A percentile compares a stretch with the other conserved stretches of the same genome.
These are phyloP conservation scores for Cerastis rubricosa DNA, from an alignment of 2,888 invertebrate genomes.

Conservation along the genomic window DNA sequence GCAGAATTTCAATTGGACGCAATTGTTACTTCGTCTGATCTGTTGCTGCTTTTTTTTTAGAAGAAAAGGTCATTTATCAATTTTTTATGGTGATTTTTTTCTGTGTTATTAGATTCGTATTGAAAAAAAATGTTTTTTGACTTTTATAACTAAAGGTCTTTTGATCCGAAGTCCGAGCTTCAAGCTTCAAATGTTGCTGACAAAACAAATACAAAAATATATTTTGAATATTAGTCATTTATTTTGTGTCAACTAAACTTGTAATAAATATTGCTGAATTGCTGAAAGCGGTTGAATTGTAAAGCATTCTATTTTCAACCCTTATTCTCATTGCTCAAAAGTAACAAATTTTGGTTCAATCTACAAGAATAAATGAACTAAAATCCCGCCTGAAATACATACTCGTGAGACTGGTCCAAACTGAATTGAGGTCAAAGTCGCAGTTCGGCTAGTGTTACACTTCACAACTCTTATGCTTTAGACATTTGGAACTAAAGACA, in stretches of 20 bases:
- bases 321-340: not conserved
- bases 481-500: conserved; percentile 30
- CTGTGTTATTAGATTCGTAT: not conserved
- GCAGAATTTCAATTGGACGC: conserved; percentile 89
- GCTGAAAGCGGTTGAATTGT: not conserved
- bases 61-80: conserved; percentile 41
- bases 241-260: not conserved
- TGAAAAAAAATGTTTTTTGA: not conserved
- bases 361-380: conserved; percentile 71
- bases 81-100: conserved; percentile 27
- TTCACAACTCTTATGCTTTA: conserved; percentile 31
- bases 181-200: not conserved
- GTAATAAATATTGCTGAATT: not conserved
- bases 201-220: not conserved
- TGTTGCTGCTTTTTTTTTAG: conserved; percentile 57
- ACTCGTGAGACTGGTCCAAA: conserved; percentile 75
- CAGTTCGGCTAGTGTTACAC: conserved; percentile 67
- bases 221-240: not conserved
- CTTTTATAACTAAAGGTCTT: not conserved
- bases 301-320: not conserved
- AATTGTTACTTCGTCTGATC: conserved; percentile 77
- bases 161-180: not conserved
- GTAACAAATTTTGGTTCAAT: not conserved
- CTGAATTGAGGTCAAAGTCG: conserved; percentile 83
- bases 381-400: conserved; percentile 75